Percentiles rank a stretch among this genome's conserved stretches.
These are phyloP conservation scores for Mus spicilegus DNA, from an alignment of 2,113 vertebrate genomes.

Conservation along the genomic window DNA sequence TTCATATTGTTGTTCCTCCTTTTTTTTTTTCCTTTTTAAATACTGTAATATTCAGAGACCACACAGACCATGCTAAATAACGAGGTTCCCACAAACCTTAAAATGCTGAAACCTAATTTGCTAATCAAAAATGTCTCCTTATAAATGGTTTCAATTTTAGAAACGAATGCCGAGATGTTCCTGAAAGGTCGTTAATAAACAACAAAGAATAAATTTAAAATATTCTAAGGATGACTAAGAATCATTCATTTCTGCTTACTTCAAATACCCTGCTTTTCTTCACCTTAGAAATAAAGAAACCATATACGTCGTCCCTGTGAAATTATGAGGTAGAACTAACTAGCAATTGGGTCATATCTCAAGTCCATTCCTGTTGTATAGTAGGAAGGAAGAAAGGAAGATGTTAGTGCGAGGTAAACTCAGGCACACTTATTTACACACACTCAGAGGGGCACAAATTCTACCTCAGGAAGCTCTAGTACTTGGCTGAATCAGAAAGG, in stretches of 20 bases:
- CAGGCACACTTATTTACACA: neutral
- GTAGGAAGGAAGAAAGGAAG: neutral
- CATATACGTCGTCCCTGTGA: neutral
- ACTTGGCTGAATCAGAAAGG: neutral
- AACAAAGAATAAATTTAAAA: slow-evolving; percentile 48
- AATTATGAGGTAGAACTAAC: slow-evolving; percentile 45
- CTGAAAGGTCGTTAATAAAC: neutral
- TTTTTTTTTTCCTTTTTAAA: neutral
- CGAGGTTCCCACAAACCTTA: slow-evolving; percentile 26
- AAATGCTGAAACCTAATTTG: slow-evolving; percentile 12
- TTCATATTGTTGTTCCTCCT: neutral
- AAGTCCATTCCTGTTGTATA: neutral
- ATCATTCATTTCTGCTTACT: slow-evolving; percentile 44
- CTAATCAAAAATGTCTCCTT: slow-evolving; percentile 29
- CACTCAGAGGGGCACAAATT: neutral
- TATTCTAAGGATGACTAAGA: neutral
- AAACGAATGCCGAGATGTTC: slow-evolving; percentile 42
- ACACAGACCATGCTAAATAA: slow-evolving; percentile 2
- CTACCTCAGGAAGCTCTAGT: neutral
- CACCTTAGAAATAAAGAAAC: slow-evolving; percentile 49
- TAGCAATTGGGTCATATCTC: neutral
- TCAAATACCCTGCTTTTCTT: slow-evolving; percentile 33
- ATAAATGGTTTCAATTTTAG: neutral
- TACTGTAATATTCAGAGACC: neutral
- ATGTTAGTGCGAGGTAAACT: neutral